Percentiles rank a stretch among this genome's conserved stretches.
phyloP scores from a whole-genome alignment of 1,140 invertebrate species.

The Nomia melanderi region DNA sequence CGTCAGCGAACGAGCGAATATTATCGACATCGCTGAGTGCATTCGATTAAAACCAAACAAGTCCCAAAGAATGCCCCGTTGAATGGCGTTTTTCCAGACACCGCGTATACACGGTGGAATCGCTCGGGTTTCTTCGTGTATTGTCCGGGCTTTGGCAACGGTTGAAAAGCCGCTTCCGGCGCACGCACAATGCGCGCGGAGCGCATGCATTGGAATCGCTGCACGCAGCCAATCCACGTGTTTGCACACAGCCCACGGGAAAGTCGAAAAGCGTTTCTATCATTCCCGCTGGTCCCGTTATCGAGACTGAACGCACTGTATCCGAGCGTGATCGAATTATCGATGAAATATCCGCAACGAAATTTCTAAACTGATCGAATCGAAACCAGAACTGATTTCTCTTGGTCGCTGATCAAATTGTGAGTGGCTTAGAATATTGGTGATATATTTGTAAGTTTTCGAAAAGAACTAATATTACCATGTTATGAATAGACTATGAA shows the following conservation, averaged over 20 bases:
- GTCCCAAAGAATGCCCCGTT: too few species aligned
- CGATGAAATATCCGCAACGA: not conserved
- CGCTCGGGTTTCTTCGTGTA: conserved; percentile 54
- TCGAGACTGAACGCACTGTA: conserved; percentile 37
- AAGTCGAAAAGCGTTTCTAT: conserved; percentile 32
- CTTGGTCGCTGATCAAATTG: too few species aligned
- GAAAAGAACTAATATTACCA: too few species aligned
- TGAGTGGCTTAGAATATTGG: too few species aligned
- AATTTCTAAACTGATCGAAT: not conserved
- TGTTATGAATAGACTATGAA: too few species aligned
- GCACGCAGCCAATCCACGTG: conserved; percentile 11
- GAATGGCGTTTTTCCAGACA: not conserved
- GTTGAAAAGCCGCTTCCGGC: conserved; percentile 57
- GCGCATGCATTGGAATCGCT: not conserved
- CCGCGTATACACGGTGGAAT: not conserved
- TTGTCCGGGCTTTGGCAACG: conserved; percentile 54
- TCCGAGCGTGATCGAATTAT: conserved; percentile 47
- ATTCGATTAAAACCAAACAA: too few species aligned
- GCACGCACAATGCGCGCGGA: conserved; percentile 43
- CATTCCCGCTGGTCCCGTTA: conserved; percentile 26
- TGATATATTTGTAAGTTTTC: too few species aligned
- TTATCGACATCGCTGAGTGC: too few species aligned
- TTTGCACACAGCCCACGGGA: conserved; percentile 20
- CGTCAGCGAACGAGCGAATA: too few species aligned
- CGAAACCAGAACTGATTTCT: too few species aligned